phyloP scores from a whole-genome alignment of 2,888 invertebrate species.

The Halocaridina rubra region DNA sequence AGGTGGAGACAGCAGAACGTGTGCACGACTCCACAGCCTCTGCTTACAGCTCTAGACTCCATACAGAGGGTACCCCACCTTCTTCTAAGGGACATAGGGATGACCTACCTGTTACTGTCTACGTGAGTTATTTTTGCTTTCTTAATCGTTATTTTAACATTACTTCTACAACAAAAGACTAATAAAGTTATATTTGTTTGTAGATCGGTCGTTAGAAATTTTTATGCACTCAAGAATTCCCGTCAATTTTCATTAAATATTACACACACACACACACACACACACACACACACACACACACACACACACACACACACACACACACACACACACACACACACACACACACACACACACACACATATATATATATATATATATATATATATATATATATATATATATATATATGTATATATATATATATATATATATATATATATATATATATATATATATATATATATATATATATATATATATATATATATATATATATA shows the following conservation, averaged over 20 bases:
- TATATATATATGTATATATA: background rate
- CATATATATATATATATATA: background rate
- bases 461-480: conserved; percentile 12
- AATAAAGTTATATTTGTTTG: too few relatives aligned
- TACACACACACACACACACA: conserved; percentile 11
- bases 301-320: background rate
- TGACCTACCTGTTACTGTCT: conserved; percentile 70
- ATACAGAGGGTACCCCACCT: conserved; percentile 69
- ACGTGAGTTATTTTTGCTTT: conserved; percentile 65
- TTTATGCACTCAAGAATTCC: too few relatives aligned
- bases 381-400: background rate
- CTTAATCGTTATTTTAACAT: too few relatives aligned
- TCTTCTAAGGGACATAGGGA: conserved; percentile 71
- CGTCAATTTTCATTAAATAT: too few relatives aligned
- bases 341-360: background rate
- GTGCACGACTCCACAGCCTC: conserved; percentile 71
- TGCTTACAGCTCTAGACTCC: conserved; percentile 71
- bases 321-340: background rate
- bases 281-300: conserved; percentile 29
- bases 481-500: conserved; percentile 5
- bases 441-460: background rate
- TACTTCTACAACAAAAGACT: too few relatives aligned
- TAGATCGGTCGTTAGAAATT: too few relatives aligned
- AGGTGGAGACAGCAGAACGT: conserved; percentile 69
- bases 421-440: background rate